A percentile compares a stretch with the other conserved stretches of the same genome.
Conservation (phyloP, 2,797 vertebrate genomes). For the Serranus cabrilla region DNA sequence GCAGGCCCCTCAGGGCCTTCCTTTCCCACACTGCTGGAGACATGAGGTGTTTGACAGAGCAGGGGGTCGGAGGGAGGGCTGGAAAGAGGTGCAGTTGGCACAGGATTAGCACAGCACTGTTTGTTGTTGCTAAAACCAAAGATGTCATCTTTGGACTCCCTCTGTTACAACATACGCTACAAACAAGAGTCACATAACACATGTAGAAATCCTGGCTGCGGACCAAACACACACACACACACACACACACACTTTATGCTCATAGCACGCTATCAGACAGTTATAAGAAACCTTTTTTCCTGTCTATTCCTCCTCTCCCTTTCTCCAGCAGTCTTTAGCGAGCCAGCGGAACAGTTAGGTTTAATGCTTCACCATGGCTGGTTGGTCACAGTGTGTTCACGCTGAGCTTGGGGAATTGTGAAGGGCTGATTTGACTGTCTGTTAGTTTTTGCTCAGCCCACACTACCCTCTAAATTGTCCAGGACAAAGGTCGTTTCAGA, state of each 20-base stretch:
- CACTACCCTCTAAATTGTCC: conserved; percentile 36
- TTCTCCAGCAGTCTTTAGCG: conserved; percentile 16
- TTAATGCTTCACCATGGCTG: conserved; percentile 52
- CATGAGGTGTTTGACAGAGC: conserved; percentile 39
- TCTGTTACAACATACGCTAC: conserved; percentile 66
- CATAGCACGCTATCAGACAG: conserved; percentile 16
- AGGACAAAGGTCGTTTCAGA: conserved; percentile 55
- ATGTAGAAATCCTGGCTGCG: conserved; percentile 50
- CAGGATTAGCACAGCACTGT: conserved; percentile 50
- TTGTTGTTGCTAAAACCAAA: conserved; percentile 75
- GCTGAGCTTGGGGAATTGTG: conserved; percentile 41
- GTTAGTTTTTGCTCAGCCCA: conserved; percentile 51
- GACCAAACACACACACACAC: conserved; percentile 40
- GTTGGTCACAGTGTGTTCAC: conserved; percentile 55
- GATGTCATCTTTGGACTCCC: conserved; percentile 68
- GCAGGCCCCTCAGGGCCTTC: conserved; percentile 38
- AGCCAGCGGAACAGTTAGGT: conserved; percentile 43
- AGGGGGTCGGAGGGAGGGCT: conserved; percentile 40
- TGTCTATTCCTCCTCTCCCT: conserved; percentile 16
- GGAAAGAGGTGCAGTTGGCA: conserved; percentile 43
- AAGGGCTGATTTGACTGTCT: conserved; percentile 60
- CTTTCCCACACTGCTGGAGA: conserved; percentile 59
- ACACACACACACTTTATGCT: conserved; percentile 14
- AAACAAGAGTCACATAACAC: conserved; percentile 56
- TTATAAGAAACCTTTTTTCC: conserved; percentile 22